Evolutionary conservation across 2,113 vertebrate genomes (phyloP).

Genomic region (Prolemur simus): DNA sequence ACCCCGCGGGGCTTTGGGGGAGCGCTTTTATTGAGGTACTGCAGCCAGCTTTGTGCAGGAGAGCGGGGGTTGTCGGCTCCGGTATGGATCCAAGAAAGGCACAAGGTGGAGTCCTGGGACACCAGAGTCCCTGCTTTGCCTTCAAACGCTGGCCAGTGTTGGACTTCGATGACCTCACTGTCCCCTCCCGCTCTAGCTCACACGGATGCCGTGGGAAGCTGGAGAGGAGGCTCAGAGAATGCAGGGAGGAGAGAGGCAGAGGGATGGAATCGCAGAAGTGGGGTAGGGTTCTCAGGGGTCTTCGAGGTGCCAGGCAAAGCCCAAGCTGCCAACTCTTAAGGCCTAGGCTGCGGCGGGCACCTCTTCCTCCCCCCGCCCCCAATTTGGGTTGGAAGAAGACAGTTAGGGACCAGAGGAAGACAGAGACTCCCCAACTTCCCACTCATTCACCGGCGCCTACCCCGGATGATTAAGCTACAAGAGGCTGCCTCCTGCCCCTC

Average conservation of each 20-base stretch:
- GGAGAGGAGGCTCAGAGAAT: not conserved
- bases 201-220: accelerated
- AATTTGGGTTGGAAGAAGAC: not conserved
- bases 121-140: not conserved
- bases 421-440: not conserved
- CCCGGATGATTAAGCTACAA: not conserved
- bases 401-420: not conserved
- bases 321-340: not conserved
- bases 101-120: not conserved
- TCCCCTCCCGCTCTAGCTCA: not conserved
- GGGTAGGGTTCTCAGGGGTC: not conserved
- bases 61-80: accelerated
- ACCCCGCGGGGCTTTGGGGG: not conserved
- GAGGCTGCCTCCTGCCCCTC: not conserved
- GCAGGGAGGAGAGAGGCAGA: not conserved
- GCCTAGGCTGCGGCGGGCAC: accelerated
- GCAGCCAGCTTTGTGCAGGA: not conserved
- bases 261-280: no score
- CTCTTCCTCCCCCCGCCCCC: not conserved
- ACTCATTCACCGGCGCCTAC: not conserved
- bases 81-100: not conserved
- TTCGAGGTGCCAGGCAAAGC: not conserved
- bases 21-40: accelerated
- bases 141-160: not conserved
- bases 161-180: not conserved